Conservation (phyloP, 2,888 invertebrate species). For the Machimus atricapillus region DNA sequence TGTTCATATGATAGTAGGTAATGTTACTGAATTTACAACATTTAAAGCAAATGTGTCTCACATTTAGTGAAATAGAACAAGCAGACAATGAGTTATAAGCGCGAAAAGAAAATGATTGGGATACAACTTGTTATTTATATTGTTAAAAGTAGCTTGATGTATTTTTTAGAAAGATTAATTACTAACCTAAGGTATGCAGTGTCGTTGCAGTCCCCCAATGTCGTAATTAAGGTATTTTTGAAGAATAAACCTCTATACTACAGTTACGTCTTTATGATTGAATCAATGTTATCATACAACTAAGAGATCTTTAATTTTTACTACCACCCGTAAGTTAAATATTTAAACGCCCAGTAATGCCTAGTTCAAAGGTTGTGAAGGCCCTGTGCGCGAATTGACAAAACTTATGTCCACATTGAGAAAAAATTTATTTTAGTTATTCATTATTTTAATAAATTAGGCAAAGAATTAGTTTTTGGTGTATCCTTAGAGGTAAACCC, state of each 20-base stretch:
- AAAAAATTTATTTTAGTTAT: too few relatives aligned
- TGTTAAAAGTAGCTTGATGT: neutral
- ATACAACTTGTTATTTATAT: neutral
- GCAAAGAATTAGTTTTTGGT: too few relatives aligned
- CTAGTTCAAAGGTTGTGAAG: neutral
- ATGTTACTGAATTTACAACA: too few relatives aligned
- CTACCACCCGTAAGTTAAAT: neutral
- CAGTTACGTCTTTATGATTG: neutral
- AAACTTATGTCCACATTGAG: too few relatives aligned
- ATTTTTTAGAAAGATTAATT: neutral
- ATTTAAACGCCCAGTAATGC: neutral
- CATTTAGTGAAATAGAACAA: too few relatives aligned
- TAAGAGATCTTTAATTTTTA: neutral
- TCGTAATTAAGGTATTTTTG: neutral
- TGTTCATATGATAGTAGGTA: too few relatives aligned
- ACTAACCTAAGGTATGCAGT: neutral
- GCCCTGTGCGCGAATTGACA: too few relatives aligned
- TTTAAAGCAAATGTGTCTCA: too few relatives aligned
- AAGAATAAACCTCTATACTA: neutral
- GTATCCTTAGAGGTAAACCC: too few relatives aligned
- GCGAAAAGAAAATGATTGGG: neutral
- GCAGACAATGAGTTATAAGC: too few relatives aligned
- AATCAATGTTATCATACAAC: neutral
- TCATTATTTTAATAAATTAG: too few relatives aligned
- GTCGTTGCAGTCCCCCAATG: neutral